Percentiles rank a stretch among this genome's conserved stretches.
phyloP scores from a whole-genome alignment of 2,888 invertebrate genomes.

The Hololepta plana region DNA sequence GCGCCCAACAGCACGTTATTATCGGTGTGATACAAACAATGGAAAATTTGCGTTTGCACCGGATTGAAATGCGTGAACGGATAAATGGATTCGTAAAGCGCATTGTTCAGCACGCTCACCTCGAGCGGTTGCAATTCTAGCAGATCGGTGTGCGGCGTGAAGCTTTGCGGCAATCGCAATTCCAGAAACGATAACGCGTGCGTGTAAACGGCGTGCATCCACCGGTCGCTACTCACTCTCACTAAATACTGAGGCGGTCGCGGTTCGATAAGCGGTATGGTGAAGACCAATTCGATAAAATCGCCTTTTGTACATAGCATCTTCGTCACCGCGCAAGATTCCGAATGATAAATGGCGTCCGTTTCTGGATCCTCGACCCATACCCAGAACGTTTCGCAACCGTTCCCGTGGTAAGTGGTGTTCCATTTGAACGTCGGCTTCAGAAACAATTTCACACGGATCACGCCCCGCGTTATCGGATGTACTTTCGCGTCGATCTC shows the following conservation, averaged over 20 bases:
- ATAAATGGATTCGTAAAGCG: conserved; percentile 64
- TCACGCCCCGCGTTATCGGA: conserved; percentile 87
- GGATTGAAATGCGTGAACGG: conserved; percentile 93
- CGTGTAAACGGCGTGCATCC: conserved; percentile 30
- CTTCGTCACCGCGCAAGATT: conserved; percentile 58
- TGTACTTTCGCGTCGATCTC: conserved; percentile 73
- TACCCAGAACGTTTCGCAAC: conserved; percentile 89
- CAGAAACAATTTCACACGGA: conserved; percentile 66
- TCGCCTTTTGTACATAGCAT: conserved; percentile 43
- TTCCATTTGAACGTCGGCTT: conserved; percentile 69
- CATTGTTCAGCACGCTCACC: conserved; percentile 60
- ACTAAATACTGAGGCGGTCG: conserved; percentile 85
- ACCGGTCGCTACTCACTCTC: conserved; percentile 72
- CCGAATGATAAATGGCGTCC: conserved; percentile 90
- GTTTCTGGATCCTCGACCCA: conserved; percentile 95
- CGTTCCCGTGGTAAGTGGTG: conserved; percentile 76
- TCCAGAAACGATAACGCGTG: conserved; percentile 58
- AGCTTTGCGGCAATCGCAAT: conserved; percentile 76
- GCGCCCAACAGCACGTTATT: conserved; percentile 87
- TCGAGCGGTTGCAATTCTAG: conserved; percentile 83
- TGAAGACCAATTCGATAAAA: conserved; percentile 76
- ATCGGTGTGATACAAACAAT: conserved; percentile 88
- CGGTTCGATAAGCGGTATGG: conserved; percentile 85
- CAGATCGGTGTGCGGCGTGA: conserved; percentile 86
- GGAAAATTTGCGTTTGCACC: conserved; percentile 96